These are phyloP conservation scores for Pemphredon lugubris DNA, from an alignment of 2,888 invertebrate species.

Conservation along the genomic window DNA sequence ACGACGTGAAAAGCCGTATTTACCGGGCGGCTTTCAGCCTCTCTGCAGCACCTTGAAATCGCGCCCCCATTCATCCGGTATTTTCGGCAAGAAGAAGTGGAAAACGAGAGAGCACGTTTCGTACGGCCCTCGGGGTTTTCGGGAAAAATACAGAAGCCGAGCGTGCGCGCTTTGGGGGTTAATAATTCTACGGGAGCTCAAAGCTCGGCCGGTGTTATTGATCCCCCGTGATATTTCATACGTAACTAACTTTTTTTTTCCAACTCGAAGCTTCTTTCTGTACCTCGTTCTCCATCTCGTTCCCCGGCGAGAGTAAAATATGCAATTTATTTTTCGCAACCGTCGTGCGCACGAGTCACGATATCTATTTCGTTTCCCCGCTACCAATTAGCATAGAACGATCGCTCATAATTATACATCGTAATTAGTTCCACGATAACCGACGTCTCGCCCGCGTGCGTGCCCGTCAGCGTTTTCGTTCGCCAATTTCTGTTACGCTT, in stretches of 20 bases:
- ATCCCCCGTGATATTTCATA: background rate
- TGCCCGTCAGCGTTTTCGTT: too few species aligned
- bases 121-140: slow-evolving; percentile 2
- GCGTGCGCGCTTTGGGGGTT: background rate
- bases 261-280: too few species aligned
- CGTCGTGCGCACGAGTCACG: too few species aligned
- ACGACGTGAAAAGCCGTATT: slow-evolving; percentile 57
- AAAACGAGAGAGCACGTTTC: slow-evolving; percentile 24
- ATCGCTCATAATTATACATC: too few species aligned
- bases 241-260: background rate
- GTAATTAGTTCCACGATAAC: too few species aligned
- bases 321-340: too few species aligned
- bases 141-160: slow-evolving; percentile 11
- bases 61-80: slow-evolving; percentile 57
- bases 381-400: too few species aligned
- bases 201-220: background rate
- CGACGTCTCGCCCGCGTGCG: too few species aligned
- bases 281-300: too few species aligned
- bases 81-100: slow-evolving; percentile 33
- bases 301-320: too few species aligned
- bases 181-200: slow-evolving; percentile 3
- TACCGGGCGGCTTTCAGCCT: slow-evolving; percentile 39
- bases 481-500: too few species aligned
- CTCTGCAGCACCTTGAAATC: slow-evolving; percentile 63
- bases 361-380: too few species aligned